These are phyloP conservation scores for Drosophila burlai DNA, from an alignment of 1,140 invertebrate species.

Conservation along the genomic window DNA sequence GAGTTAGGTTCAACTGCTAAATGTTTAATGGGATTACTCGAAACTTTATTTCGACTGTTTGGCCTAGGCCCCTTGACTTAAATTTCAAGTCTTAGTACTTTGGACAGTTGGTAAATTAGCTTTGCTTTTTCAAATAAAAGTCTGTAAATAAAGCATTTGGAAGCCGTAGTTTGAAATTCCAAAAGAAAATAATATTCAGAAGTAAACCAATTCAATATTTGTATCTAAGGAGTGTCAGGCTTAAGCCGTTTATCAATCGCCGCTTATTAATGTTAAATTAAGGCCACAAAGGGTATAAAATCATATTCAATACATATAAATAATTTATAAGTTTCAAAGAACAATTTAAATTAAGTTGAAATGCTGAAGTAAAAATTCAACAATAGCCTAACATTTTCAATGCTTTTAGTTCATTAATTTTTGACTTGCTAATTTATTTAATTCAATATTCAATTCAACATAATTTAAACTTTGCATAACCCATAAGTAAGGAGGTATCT, in stretches of 20 bases:
- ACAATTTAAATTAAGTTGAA: neutral
- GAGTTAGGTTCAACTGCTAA: slow-evolving; percentile 21
- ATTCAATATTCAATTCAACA: slow-evolving; percentile 10
- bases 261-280: neutral
- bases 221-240: neutral
- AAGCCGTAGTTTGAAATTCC: neutral
- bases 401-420: no score
- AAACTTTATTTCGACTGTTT: slow-evolving; percentile 25
- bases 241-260: neutral
- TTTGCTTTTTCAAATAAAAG: slow-evolving; percentile 8
- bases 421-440: neutral
- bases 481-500: neutral
- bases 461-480: neutral
- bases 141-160: neutral
- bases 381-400: no score
- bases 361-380: neutral
- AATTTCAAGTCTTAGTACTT: slow-evolving; percentile 6
- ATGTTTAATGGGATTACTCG: slow-evolving; percentile 48
- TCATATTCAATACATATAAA: neutral
- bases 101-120: slow-evolving; percentile 1
- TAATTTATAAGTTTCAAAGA: neutral
- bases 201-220: neutral
- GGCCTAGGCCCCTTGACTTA: slow-evolving; percentile 14
- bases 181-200: neutral
- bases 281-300: neutral